Evolutionary conservation across 2,888 invertebrate species (phyloP).

Genomic region (Eudemis profundana): DNA sequence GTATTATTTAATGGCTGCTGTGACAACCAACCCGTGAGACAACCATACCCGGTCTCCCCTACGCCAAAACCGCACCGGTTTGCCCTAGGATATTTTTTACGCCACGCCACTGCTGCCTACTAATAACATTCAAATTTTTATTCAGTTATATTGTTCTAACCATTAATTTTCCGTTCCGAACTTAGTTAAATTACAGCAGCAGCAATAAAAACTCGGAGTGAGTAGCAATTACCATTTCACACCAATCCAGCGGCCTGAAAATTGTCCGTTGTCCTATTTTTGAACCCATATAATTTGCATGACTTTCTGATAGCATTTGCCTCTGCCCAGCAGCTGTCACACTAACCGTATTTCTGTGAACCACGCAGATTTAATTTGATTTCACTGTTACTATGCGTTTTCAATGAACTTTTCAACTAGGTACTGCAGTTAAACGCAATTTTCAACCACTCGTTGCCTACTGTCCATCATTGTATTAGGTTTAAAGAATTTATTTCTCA

Average conservation of each 20-base stretch:
- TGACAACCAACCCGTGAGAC: too few species aligned
- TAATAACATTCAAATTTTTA: too few species aligned
- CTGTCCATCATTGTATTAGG: too few species aligned
- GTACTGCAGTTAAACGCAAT: too few species aligned
- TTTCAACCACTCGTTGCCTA: too few species aligned
- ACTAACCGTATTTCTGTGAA: neutral
- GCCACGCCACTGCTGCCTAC: too few species aligned
- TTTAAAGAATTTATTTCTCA: too few species aligned
- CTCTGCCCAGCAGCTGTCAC: slow-evolving; percentile 2
- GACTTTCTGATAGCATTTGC: slow-evolving; percentile 23
- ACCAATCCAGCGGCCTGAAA: slow-evolving; percentile 21
- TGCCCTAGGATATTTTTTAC: too few species aligned
- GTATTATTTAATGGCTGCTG: too few species aligned
- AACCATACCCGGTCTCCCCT: too few species aligned
- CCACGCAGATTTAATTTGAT: neutral
- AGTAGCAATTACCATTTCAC: slow-evolving; percentile 28
- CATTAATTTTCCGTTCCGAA: neutral
- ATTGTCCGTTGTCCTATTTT: slow-evolving; percentile 29
- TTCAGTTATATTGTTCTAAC: neutral
- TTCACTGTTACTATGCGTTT: neutral
- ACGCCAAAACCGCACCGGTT: too few species aligned
- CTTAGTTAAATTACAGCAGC: slow-evolving; percentile 24
- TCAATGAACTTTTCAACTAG: too few species aligned
- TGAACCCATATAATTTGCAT: slow-evolving; percentile 35
- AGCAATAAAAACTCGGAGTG: slow-evolving; percentile 34